Evolutionary conservation across 2,113 vertebrate genomes (phyloP), one percentile per base, ranked within the genome.

Genomic region (Pelecanus crispus): DNA sequence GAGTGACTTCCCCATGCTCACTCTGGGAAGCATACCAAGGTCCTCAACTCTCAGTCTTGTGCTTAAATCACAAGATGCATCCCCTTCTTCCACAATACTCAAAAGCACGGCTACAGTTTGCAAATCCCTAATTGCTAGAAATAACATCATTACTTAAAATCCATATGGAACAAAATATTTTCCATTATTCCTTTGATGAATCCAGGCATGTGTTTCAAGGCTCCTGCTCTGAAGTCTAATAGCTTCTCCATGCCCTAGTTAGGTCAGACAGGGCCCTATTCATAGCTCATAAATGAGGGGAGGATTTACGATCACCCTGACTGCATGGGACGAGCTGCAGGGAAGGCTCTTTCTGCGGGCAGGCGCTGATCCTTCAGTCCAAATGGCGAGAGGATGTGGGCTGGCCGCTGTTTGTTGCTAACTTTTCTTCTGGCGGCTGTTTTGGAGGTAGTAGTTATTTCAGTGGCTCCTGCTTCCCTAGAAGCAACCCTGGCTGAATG

Each of bases 221-320:
- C 90, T 95, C 71, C 79, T 92, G 49, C 94, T 95, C 96, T 88
- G 93, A 93, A 95, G 96, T 88, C 95, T 95, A 94, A 95, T 59
- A 90, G 94, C 62, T 96, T 96, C 95, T 96, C 94, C 95, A 95
- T 96, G 95, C 95, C 93, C 96, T 74, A 90, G 79, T 96, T 96
- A 95, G 94, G 95, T 90, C 95, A 96, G 94, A 96, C 95, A 96
- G 95, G 92, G 94, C 96, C 92, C 75, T 96, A 97, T 96, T 97
- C 95, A 96, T 94, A 81, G 94, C 82, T 91, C 88, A 96, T 84
- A 94, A 94, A 92, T 0, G 95, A 90, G 63, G 26, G 62, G 63
- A 97, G 92, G 92, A 97, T 97, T 97, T 97, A 96, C 0, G 63
- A 90, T 92, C 90, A 50, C 88, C 59, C 85, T 93, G 92, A 90